Base-by-base conservation (phyloP, 1,140 invertebrate species). In the Macrotrachela quadricornifera region DNA sequence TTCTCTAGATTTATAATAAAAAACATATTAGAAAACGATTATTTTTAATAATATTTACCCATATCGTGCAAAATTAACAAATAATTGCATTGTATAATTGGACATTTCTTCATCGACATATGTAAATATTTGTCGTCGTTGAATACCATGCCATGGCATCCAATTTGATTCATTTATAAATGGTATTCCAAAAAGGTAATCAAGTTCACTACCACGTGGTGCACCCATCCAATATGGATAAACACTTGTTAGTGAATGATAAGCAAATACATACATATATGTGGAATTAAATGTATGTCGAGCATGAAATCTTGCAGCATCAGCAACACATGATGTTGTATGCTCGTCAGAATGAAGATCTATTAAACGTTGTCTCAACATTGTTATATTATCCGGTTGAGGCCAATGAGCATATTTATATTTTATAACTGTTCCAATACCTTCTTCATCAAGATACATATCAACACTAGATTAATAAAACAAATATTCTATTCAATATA, bases 391-490 rank as follows among this genome's bases (percentile, higher is more conserved):
- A 49, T 77, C 76, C 6, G 85, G 85, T 70, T 91, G 83, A 0
- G 85, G 83, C 79, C 85, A 87, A 68, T 85, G 87, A 0, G 86
- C 91, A 66, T 95, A 95, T 79, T 90, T 86, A 64, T 90, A 94
- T 57, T 83, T 80, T 50, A 94, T 80, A 14, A 87, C 86, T 62
- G 86, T 79, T 60, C 79, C 85, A 6, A 88, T 79, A 0, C 84
- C 84, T 60, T 80, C 77, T 1, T 64, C 0, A 84, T 92, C 53
- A 37, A 54, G 48, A 63, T 88, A 90, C 69, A 90, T 90, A 64
- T 88, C 90, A 10, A 79, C 76, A n/a, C 80, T 71, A 14, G 88
- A 81, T 56, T 85, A 73, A 63, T 85, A 53, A 15, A 82, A 60
- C 74, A 72, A 39, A 90, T 74, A 70, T 85, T 85, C 65, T 82